Conservation (phyloP, 2,888 invertebrate genomes). For the Dromius quadrimaculatus region DNA sequence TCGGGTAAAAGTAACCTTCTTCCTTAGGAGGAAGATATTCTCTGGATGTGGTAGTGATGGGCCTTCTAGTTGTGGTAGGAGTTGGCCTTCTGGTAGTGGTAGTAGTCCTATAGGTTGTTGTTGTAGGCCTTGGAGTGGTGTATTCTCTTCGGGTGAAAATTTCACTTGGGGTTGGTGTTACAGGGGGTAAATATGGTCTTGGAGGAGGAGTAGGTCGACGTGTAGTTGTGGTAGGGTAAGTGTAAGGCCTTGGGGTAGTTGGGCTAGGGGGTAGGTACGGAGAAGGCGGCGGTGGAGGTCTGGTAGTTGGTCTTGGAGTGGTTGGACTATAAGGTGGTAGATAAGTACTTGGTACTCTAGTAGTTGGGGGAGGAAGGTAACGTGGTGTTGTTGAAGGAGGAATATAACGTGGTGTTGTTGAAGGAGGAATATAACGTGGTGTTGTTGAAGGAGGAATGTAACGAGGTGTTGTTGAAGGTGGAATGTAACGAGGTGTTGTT, state of each 20-base stretch:
- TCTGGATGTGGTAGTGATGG: slow-evolving; percentile 17
- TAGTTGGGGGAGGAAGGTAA: background rate
- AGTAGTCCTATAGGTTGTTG: background rate
- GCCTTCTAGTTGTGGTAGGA: slow-evolving; percentile 24
- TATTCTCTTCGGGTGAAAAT: background rate
- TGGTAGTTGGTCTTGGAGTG: background rate
- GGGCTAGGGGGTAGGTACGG: background rate
- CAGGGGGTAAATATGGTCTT: slow-evolving; percentile 31
- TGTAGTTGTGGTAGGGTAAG: slow-evolving; percentile 4
- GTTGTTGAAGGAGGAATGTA: no score
- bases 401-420: no score
- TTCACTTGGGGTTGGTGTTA: slow-evolving; percentile 5
- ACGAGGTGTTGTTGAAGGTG: no score
- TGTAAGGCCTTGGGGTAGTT: background rate
- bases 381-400: slow-evolving; percentile 8
- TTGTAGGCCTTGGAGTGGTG: slow-evolving; percentile 11
- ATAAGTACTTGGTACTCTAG: slow-evolving; percentile 11
- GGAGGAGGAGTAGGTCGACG: slow-evolving; percentile 10
- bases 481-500: no score
- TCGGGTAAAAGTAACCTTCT: slow-evolving; percentile 47
- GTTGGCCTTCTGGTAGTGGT: slow-evolving; percentile 22
- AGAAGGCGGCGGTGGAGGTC: background rate
- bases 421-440: no score
- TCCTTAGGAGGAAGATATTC: slow-evolving; percentile 42
- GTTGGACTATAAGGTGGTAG: background rate